Evolutionary conservation across 2,888 invertebrate species (phyloP), one percentile per base, ranked within the genome.

Genomic region (Drosophila antonietae): DNA sequence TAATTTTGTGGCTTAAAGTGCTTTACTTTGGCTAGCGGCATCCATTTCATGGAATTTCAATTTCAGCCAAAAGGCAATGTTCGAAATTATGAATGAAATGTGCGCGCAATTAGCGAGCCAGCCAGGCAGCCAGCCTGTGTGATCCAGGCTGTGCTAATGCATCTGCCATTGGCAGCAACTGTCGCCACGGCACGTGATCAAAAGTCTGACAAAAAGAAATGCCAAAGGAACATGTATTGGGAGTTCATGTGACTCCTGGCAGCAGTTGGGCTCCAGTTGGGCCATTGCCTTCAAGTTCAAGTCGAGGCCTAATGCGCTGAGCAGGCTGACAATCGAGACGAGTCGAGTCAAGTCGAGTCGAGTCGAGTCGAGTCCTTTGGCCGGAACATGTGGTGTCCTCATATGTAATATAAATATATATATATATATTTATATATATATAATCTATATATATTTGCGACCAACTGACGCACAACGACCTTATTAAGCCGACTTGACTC

Each of bases 151-250:
- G 49, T 67, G 57, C 61, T 56, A 64, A 73, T 57, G 52, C 73
- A 69, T 51, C 66, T 67, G 80, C 64, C 64, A 75, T 80, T 73
- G 59, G 67, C 76, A 82, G 73, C 89, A 89, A 89, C 91, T 90
- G 89, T 66, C 88, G 79, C 88, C 82, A 69, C 72, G 83, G 89
- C 87, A 90, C 91, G 89, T 90, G 89, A 90, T 89, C 83, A 77
- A 81, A 46, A 63, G 23, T 56, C 79, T 69, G 78, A 51, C 66
- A 52, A n/a, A 10, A 33, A 23, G 55, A 66, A 49, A 28, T 12
- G 7, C 5, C 1, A 41, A 41, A 31, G 55, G 7, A 55, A 43
- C 55, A 12, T 43, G 44, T 68, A 53, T 44, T 2, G 52, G 46
- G 46, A 59, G 62, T 67, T 68, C 75, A 77, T 83, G 77, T 83